phyloP scores from a whole-genome alignment of 2,113 vertebrate genomes.

The Pseudopodoces humilis region DNA sequence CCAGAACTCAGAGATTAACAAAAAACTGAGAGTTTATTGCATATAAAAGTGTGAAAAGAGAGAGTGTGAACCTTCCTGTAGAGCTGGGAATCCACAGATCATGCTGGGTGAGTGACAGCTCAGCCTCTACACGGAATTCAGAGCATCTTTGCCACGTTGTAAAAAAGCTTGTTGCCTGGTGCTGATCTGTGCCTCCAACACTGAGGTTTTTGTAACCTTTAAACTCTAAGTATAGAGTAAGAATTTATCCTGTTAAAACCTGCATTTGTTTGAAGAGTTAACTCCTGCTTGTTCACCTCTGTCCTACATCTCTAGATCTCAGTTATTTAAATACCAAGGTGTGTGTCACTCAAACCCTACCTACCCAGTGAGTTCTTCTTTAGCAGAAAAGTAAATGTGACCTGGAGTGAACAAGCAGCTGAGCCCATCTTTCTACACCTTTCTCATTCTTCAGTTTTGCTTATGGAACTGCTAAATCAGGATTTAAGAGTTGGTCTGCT shows the following conservation, averaged over 20 bases:
- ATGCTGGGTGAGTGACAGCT: not conserved
- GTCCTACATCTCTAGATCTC: conserved; percentile 45
- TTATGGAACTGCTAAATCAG: not conserved
- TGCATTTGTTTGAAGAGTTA: conserved; percentile 21
- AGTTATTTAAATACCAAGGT: conserved; percentile 14
- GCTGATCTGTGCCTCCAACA: not conserved
- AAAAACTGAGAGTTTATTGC: not conserved
- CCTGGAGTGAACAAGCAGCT: not conserved
- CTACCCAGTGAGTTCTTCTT: not conserved
- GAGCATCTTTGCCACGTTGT: not conserved
- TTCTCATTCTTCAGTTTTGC: not conserved
- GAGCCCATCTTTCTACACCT: not conserved
- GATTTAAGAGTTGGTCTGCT: not conserved
- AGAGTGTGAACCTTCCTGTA: not conserved
- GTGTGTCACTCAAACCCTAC: conserved; percentile 36
- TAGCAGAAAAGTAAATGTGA: not conserved
- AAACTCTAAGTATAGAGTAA: not conserved
- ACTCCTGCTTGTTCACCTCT: not conserved
- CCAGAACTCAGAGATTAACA: not conserved
- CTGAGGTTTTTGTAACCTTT: conserved; percentile 12
- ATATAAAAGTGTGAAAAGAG: not conserved
- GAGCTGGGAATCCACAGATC: not conserved
- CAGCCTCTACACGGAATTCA: not conserved
- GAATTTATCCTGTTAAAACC: conserved; percentile 32
- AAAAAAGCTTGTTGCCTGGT: not conserved